Base-by-base conservation (phyloP, 2,888 invertebrate species). In the Aspidiotus destructor region DNA sequence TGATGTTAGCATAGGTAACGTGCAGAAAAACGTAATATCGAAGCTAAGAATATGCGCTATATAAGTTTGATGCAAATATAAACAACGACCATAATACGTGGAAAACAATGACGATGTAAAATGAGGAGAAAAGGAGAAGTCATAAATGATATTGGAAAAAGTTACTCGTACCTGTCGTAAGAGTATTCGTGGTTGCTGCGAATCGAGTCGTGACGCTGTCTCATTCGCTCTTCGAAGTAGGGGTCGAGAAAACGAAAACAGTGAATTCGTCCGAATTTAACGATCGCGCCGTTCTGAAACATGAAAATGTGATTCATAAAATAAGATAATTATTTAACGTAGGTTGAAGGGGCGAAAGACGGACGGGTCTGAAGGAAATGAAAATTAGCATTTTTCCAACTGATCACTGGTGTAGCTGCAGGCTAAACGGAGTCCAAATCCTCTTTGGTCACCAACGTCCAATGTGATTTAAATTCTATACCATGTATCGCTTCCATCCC, bases 171-270 rank as follows among this genome's bases (percentile, higher is more conserved):
- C 90, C 90, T 88, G 80, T 91, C 90, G 77, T 90, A 90, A 72
- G 86, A 83, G 74, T 87, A 89, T 71, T 79, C 79, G 70, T 78
- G 73, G 9, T 76, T 74, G 75, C 87, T 84, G 42, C 70, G 58
- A 53, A 85, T 85, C 73, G 87, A 86, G 61, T 88, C 85, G 70
- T 88, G 84, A 75, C 88, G 86, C 74, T 87, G 82, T 76, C 89
- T 85, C 74, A 87, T 85, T 73, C 89, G 81, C 73, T 85, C 88
- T 78, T 91, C 91, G 72, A 88, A 87, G 69, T 85, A 84, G 41
- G 90, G 89, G 78, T 92, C 91, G 74, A 90, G 82, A 80, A 90
- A 91, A 73, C 89, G 84, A 80, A 89, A 91, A 54, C 89, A 89
- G 74, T 91, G 89, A 74, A 89, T 87, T 73, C 90, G 85, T 62